Evolutionary conservation across 2,113 vertebrate species (phyloP).

Genomic region (Xenus cinereus): DNA sequence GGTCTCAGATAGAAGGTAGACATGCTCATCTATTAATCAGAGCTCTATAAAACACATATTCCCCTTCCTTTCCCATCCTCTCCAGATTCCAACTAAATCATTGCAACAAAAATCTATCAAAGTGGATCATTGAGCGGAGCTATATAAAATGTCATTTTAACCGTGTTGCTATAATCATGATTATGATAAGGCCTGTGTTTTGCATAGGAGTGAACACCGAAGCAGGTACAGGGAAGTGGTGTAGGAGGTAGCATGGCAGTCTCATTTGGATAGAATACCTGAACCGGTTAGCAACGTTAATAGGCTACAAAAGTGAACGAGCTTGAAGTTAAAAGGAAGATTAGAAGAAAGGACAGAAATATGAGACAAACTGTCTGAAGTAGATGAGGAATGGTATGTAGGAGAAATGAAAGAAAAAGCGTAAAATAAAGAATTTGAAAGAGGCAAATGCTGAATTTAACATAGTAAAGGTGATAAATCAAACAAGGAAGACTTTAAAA

Average conservation of each 20-base stretch:
- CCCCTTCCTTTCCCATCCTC: not conserved
- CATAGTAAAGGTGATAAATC: not conserved
- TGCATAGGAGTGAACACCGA: not conserved
- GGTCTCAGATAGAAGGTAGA: not conserved
- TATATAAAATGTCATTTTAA: not conserved
- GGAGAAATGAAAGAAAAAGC: not conserved
- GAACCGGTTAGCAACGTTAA: not conserved
- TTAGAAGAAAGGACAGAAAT: not conserved
- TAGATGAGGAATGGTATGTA: fast-evolving
- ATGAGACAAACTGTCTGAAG: not conserved
- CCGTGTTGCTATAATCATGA: not conserved
- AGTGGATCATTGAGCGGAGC: not conserved
- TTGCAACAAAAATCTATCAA: not conserved
- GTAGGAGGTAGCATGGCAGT: not conserved
- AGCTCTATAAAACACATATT: not conserved
- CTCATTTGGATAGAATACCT: not conserved
- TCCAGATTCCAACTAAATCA: not conserved
- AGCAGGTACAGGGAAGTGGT: not conserved
- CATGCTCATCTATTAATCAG: not conserved
- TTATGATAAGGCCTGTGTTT: not conserved
- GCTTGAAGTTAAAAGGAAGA: not conserved
- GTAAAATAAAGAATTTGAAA: not conserved
- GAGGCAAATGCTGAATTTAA: not conserved
- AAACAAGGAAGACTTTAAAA: not conserved
- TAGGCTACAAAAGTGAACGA: not conserved